A percentile compares a stretch with the other conserved stretches of the same genome.
These are phyloP conservation scores for Hemicordylus capensis DNA, from an alignment of 2,113 vertebrate genomes.

Conservation along the genomic window DNA sequence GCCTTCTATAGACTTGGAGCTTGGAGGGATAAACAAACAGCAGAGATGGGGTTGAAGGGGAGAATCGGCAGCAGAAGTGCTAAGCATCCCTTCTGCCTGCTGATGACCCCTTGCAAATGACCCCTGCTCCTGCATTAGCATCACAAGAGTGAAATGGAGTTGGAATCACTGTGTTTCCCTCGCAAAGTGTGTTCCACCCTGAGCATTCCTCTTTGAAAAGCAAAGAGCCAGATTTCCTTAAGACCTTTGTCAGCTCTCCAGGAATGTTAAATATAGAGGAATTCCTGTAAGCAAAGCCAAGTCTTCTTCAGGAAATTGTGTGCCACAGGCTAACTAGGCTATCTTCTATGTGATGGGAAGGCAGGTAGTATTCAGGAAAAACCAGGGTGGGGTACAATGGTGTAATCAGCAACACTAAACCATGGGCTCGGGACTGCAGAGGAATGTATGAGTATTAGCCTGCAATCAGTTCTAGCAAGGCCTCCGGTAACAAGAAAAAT, in stretches of 20 bases:
- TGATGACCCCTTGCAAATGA: neutral
- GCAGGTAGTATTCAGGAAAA: constrained; percentile 56
- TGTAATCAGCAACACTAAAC: neutral
- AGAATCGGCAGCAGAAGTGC: neutral
- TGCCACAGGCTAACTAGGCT: constrained; percentile 56
- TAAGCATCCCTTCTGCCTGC: neutral
- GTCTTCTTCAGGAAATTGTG: constrained; percentile 65
- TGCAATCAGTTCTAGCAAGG: neutral
- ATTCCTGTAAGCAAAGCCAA: constrained; percentile 71
- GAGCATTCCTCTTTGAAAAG: constrained; percentile 26
- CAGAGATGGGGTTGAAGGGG: neutral
- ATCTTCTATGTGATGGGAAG: constrained; percentile 51
- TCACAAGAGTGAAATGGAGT: neutral
- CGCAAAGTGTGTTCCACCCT: neutral
- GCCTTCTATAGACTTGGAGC: neutral
- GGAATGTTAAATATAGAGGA: constrained; percentile 64
- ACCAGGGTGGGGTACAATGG: constrained; percentile 42
- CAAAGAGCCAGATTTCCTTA: constrained; percentile 53
- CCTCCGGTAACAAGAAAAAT: neutral
- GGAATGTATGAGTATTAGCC: neutral
- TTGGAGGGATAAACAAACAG: neutral
- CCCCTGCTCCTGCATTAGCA: neutral
- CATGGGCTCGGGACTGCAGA: neutral
- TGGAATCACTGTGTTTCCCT: neutral
- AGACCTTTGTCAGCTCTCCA: constrained; percentile 68